Evolutionary conservation across 1,140 invertebrate species (phyloP), one percentile per base, ranked within the genome.

Genomic region (Anastatus disparis): DNA sequence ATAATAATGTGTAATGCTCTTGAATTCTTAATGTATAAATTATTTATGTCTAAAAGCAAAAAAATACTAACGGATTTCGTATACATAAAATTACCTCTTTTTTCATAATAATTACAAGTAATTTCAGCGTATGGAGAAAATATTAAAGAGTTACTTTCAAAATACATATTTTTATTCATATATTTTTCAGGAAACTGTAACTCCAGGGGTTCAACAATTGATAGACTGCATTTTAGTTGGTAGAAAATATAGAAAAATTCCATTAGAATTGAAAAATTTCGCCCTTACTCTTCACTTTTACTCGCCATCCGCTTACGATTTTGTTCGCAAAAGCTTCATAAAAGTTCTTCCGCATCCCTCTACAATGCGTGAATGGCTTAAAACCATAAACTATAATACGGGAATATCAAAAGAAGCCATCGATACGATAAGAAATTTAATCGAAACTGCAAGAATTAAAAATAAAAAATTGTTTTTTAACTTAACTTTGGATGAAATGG

Each of bases 401-500:
- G 27, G 53, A 1, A 35, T 56, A 7, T 35, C 15, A 26, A 17
- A 7, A 31, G 29, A 56, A 56, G 29, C 24, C 12, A 4, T 31
- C 1, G 27, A 56, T 12, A 17, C 20, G 1, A 29, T 56, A 3
- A 26, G 8, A 17, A 10, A 31, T 2, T 26, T 56, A 35, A 7
- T 3, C 13, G 10, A 27, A 8, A 10, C 44, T 46, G 8, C 1
- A 17, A 10, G 10, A 6, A 17, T 17, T 3, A 10, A 56, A 56
- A 15, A 35, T 10, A 56, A 56, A 26, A 24, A 42, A 59, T n/a
- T 59, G 17, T 56, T 56, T 56, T 52, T 52, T 12, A 56, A 35
- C 35, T 17, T 56, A 20, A 38, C 31, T 3, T 15, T 56, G 1
- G 44, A 63, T 48, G 59, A 63, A 50, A 63, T 63, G 44, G 3